Percentiles rank a stretch among this genome's conserved stretches.
Conservation (phyloP, 2,113 vertebrate genomes). For the Dicrurus megarhynchus region DNA sequence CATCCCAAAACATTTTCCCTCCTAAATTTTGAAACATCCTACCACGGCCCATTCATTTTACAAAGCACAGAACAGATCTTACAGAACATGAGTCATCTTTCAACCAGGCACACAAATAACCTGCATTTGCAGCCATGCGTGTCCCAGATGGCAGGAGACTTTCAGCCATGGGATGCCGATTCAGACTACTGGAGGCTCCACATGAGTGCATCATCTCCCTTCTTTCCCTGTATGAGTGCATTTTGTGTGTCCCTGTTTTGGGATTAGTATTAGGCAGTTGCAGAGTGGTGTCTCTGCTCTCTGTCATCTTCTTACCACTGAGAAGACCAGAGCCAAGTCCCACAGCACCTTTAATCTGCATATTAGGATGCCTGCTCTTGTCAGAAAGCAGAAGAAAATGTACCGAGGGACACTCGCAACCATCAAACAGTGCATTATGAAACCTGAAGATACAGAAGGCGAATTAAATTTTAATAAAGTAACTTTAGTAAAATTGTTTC, state of each 20-base stretch:
- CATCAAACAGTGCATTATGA: background rate
- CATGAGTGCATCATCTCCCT: background rate
- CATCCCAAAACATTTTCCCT: background rate
- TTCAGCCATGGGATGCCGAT: background rate
- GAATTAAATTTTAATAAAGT: conserved; percentile 27
- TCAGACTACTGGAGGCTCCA: background rate
- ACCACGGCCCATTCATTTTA: background rate
- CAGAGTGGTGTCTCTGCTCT: background rate
- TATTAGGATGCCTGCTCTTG: background rate
- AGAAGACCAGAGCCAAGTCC: background rate
- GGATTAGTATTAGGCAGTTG: background rate
- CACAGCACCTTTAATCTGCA: background rate
- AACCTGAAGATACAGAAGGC: background rate
- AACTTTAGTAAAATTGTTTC: background rate
- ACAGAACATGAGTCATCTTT: background rate
- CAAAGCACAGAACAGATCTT: background rate
- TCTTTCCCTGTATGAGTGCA: background rate
- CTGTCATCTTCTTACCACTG: background rate
- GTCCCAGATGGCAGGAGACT: background rate
- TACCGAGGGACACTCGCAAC: background rate
- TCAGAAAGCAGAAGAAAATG: background rate
- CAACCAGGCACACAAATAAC: background rate
- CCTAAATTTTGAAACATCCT: background rate
- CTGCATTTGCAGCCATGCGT: fast-evolving
- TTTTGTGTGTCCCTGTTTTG: background rate